Percentiles rank a stretch among this genome's conserved stretches.
phyloP scores from a whole-genome alignment of 2,797 vertebrate species.

The Diglossa cyanea region DNA sequence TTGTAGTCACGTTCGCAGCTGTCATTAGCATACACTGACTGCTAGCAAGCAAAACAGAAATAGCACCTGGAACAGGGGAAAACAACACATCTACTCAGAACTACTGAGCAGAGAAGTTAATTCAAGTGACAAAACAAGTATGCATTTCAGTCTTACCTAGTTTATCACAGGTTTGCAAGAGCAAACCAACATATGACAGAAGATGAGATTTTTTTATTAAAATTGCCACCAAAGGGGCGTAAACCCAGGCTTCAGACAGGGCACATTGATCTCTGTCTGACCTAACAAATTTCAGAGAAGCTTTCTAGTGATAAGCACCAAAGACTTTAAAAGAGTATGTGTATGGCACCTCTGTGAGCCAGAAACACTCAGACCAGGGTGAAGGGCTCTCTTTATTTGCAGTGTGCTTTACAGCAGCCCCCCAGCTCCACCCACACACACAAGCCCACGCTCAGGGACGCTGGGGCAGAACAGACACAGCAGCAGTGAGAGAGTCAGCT shows the following conservation, averaged over 20 bases:
- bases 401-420: background rate
- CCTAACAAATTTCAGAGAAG: conserved; percentile 7
- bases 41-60: background rate
- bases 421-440: background rate
- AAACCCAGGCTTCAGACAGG: background rate
- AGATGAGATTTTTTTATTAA: background rate
- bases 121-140: background rate
- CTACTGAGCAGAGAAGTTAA: background rate
- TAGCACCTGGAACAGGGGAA: background rate
- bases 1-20: background rate
- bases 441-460: accelerated
- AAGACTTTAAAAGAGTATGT: background rate
- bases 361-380: background rate
- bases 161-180: background rate
- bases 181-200: background rate
- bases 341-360: background rate
- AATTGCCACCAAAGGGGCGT: background rate
- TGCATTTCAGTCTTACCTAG: background rate
- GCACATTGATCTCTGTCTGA: background rate
- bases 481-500: accelerated
- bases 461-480: background rate
- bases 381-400: background rate
- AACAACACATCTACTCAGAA: background rate
- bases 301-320: conserved; percentile 18
- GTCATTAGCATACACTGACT: background rate